Base-by-base conservation (phyloP, 2,888 invertebrate species). In the Nudaria mundana region DNA sequence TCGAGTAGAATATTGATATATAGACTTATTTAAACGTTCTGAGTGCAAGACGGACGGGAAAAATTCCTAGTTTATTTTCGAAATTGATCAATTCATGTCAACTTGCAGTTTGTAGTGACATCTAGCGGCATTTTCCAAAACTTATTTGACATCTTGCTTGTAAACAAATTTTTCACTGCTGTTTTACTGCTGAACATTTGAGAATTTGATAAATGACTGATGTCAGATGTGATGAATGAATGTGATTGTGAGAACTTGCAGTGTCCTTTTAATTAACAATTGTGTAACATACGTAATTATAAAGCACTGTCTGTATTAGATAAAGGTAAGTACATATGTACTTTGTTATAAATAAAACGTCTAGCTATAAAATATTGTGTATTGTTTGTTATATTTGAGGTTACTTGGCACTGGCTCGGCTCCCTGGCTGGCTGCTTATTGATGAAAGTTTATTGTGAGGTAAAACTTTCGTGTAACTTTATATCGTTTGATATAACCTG, bases 51-150 rank as follows among this genome's bases (percentile, higher is more conserved):
- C 71, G 73, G 72, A 70, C 70, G 76, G 70, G 75, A 79, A 81
- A 81, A 82, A 72, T 61, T 66, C 70, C 65, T 67, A 81, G 82
- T 86, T 87, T 87, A 87, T 86, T 87, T 88, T 88, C 65, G 87
- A 87, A 86, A 84, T 85, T 80, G 78, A 71, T 70, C 65, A 70
- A 76, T 70, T 81, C 73, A 75, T 69, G 85, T 86, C 85, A 83
- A 56, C 40, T 39, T 44, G 63, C 71, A 65, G 73, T 75, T 39
- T 44, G 63, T 71, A 65, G 73, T 75, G 81, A 73, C 73, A 76
- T 73, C 85, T 85, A 57, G 59, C 44, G 60, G 47, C 65, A 52
- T 77, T 79, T 80, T 66, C 72, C 53, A 40, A 36, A 72, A 81
- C 61, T 61, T 48, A 56, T 44, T 76, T 86, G 84, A 83, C 85